Evolutionary conservation across 92 coral and sea anemone genomes (phyloP), one percentile per base, ranked within the genome.

Genomic region (Blastomussa wellsi): DNA sequence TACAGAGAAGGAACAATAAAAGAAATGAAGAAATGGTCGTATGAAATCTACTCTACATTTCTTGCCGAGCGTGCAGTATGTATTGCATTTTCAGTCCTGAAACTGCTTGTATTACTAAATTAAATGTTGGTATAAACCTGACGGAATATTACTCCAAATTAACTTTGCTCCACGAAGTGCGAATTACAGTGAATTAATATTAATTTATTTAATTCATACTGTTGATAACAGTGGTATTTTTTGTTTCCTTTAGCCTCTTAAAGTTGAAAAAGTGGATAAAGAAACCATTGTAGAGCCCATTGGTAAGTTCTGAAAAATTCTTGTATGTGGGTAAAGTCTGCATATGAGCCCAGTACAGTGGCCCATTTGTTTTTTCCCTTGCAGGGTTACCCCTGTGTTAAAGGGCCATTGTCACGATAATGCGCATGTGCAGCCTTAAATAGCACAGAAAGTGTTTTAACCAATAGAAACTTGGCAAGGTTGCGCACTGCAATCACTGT

Each of bases 21-120:
- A 78, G 99, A 97, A 82, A 97, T 97, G 99, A 91, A 90, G 82
- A 97, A 93, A 85, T 97, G 99, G 99, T 91, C 95, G 5, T 97
- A 97, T 68, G 99, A 97, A 86, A 97, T 97, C 62, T 97, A 95
- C 83, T 97, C 99, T 33, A 95, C 99, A 44, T 97, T 97, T 87
- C 89, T 97, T 62, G 99, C 93, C 15, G 96, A 97, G 68, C 90
- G 86, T 60, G 99, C 99, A 71, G 99, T 97, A 88, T 89, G 98
- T 79, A 71, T 73, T 77, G 47, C 68, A 79, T 74, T 60, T 24
- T 60, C 32, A 60, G 26, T 62, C 12, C 65, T 12, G 5, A 0
- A 22, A 26, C 65, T 22, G 29, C 7, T 24, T 57, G 29, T 57
- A 57, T 22, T 57, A 29, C 29, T 24, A 57, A 24, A 57, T 4